phyloP scores from a whole-genome alignment of 2,888 invertebrate species.

The Trachelus troglodyta region DNA sequence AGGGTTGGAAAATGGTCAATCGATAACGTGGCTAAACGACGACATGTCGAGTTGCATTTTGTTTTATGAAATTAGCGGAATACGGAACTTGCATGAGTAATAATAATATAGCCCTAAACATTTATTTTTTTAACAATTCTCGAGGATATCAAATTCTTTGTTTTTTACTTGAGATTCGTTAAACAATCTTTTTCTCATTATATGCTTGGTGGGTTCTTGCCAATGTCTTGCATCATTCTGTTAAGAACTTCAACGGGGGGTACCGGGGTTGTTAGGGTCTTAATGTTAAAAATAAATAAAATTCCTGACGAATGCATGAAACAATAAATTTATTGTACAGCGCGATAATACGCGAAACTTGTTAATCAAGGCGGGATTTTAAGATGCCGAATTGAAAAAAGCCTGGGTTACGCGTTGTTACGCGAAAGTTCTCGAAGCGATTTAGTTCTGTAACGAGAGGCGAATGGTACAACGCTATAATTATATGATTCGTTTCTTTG shows the following conservation, averaged over 20 bases:
- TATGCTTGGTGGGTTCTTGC: neutral
- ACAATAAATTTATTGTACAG: neutral
- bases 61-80: neutral
- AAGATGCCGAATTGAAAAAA: neutral
- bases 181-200: neutral
- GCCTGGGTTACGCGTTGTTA: constrained; percentile 32
- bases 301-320: neutral
- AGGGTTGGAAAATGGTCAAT: neutral
- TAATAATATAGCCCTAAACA: neutral
- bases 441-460: constrained; percentile 51
- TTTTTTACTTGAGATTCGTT: neutral
- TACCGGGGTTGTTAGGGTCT: neutral
- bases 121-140: neutral
- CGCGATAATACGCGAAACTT: neutral
- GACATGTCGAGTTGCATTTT: neutral
- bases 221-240: neutral
- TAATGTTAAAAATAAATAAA: neutral
- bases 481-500: constrained; percentile 40
- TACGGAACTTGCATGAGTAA: neutral
- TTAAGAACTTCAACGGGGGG: neutral
- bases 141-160: neutral
- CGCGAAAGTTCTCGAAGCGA: constrained; percentile 47
- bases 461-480: constrained; percentile 49
- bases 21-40: neutral
- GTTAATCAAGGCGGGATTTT: neutral